phyloP scores from a whole-genome alignment of 2,888 invertebrate genomes.

The Drosophila limbata region DNA sequence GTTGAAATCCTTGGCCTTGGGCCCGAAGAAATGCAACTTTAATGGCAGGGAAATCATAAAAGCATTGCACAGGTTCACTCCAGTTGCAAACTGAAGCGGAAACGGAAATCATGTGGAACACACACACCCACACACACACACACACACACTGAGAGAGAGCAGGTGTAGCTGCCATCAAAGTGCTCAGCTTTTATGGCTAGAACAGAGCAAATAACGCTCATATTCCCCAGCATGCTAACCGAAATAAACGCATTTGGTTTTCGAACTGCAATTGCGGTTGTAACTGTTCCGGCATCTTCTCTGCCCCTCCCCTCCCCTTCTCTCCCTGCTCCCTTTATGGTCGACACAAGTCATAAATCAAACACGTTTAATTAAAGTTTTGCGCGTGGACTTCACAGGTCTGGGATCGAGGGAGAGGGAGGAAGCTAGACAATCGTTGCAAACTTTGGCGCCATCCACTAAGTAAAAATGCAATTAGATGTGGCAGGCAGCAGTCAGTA shows the following conservation, averaged over 20 bases:
- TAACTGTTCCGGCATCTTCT: slow-evolving; percentile 31
- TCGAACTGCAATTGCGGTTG: slow-evolving; percentile 59
- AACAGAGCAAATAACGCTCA: slow-evolving; percentile 1
- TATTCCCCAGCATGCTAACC: slow-evolving; percentile 16
- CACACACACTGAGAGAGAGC: slow-evolving; percentile 11
- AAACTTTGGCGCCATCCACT: slow-evolving; percentile 59
- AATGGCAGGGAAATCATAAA: slow-evolving; percentile 53
- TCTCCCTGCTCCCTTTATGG: not conserved
- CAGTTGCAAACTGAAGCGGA: slow-evolving; percentile 11
- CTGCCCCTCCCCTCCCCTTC: no score
- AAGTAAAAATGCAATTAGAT: slow-evolving; percentile 78
- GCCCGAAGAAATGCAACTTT: slow-evolving; percentile 57
- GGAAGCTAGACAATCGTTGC: slow-evolving; percentile 21
- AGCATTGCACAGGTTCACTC: slow-evolving; percentile 16
- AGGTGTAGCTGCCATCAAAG: slow-evolving; percentile 49
- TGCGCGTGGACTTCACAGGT: slow-evolving; percentile 24
- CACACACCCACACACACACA: slow-evolving; percentile 19
- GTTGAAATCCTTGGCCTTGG: slow-evolving; percentile 41
- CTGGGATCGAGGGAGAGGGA: not conserved
- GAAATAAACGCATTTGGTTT: slow-evolving; percentile 63
- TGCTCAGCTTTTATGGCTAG: slow-evolving; percentile 52
- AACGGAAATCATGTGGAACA: slow-evolving; percentile 46
- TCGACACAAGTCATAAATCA: slow-evolving; percentile 70
- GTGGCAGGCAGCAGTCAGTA: slow-evolving; percentile 51
- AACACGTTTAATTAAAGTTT: slow-evolving; percentile 79